A percentile compares a stretch with the other conserved stretches of the same genome.
phyloP scores from a whole-genome alignment of 2,113 vertebrate species.

The Gadus macrocephalus region DNA sequence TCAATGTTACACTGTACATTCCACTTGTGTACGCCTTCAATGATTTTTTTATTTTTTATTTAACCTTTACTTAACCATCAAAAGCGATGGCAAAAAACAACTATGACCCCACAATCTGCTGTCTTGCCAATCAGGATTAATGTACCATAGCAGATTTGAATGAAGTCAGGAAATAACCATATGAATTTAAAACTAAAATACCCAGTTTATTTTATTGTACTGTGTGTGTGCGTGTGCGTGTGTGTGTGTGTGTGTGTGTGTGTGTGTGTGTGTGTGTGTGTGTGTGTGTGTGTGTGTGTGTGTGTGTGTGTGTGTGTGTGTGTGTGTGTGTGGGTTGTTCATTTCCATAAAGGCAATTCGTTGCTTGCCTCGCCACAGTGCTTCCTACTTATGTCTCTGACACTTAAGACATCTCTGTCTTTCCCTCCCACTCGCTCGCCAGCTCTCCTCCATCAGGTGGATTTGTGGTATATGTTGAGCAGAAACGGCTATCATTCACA shows the following conservation, averaged over 20 bases:
- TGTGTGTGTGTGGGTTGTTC: slow-evolving; percentile 2
- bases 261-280: background rate
- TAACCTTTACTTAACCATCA: no score
- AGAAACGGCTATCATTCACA: background rate
- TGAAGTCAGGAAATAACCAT: background rate
- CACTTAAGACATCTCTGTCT: background rate
- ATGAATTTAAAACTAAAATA: background rate
- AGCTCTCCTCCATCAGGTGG: background rate
- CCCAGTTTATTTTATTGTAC: background rate
- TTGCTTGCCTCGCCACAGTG: background rate
- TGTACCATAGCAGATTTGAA: background rate
- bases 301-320: background rate
- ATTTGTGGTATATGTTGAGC: background rate
- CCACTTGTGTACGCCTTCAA: background rate
- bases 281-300: background rate
- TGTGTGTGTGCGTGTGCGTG: background rate
- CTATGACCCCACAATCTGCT: background rate
- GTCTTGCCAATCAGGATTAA: background rate
- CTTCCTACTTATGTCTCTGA: background rate
- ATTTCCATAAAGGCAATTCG: background rate
- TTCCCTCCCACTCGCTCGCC: background rate
- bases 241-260: slow-evolving; percentile 1
- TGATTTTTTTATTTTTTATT: no score
- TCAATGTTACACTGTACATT: background rate
- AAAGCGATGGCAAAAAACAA: background rate